Evolutionary conservation across 2,797 vertebrate species (phyloP).

Genomic region (Scleropages formosus): DNA sequence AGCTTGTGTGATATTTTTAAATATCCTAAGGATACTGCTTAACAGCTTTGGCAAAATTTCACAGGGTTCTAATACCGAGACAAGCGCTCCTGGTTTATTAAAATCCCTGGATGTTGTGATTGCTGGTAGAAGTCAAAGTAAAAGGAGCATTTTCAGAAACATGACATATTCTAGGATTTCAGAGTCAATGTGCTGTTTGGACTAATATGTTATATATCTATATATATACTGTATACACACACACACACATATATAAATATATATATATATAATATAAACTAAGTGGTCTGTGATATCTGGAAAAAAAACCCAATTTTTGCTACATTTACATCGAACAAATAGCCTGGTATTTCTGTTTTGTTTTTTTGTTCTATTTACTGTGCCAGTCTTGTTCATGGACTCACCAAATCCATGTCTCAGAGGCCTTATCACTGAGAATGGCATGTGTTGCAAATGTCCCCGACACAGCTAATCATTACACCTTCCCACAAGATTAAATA

Average conservation of each 20-base stretch:
- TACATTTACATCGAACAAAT: no score
- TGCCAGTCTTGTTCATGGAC: no score
- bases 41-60: slow-evolving; percentile 6
- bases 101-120: no score
- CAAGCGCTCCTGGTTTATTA: not conserved
- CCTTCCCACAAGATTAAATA: slow-evolving; percentile 28
- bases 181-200: not conserved
- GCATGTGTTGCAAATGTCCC: slow-evolving; percentile 17
- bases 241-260: no score
- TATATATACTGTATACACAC: no score
- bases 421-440: slow-evolving; percentile 19
- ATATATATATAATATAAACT: no score
- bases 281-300: not conserved
- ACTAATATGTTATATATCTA: no score
- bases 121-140: no score
- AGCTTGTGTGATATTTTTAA: no score
- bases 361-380: no score
- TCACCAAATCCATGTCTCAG: not conserved
- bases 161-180: not conserved
- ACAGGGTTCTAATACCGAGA: not conserved
- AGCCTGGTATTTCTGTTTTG: no score
- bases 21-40: not conserved
- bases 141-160: not conserved
- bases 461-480: slow-evolving; percentile 22
- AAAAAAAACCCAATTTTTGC: not conserved